phyloP scores from a whole-genome alignment of 2,888 invertebrate species.

The Pachymerium ferrugineum region DNA sequence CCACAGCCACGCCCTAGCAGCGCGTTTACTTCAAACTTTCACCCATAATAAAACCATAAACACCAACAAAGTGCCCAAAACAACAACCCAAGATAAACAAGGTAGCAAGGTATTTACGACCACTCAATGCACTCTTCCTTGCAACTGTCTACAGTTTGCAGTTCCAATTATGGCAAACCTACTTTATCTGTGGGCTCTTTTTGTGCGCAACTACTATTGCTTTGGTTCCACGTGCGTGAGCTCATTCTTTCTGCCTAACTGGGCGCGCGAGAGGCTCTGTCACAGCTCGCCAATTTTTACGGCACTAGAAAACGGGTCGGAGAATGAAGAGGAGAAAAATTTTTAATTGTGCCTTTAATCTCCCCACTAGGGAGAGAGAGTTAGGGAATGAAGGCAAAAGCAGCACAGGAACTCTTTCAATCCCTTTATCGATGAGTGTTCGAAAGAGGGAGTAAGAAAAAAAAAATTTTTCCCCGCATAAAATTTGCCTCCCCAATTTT shows the following conservation, averaged over 20 bases:
- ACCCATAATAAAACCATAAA: slow-evolving; percentile 10
- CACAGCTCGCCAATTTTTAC: slow-evolving; percentile 21
- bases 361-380: slow-evolving; percentile 15
- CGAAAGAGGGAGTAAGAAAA: no score
- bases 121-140: slow-evolving; percentile 21
- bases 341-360: slow-evolving; percentile 21
- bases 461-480: neutral
- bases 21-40: slow-evolving; percentile 14
- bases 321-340: slow-evolving; percentile 11
- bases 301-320: slow-evolving; percentile 13
- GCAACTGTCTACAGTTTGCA: slow-evolving; percentile 21
- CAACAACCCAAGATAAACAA: slow-evolving; percentile 18
- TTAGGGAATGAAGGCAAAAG: slow-evolving; percentile 14
- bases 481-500: no score
- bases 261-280: slow-evolving; percentile 21
- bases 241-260: slow-evolving; percentile 21
- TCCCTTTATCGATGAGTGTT: slow-evolving; percentile 1
- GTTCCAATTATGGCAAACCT: slow-evolving; percentile 21
- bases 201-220: slow-evolving; percentile 21
- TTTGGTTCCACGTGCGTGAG: slow-evolving; percentile 18
- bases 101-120: slow-evolving; percentile 21
- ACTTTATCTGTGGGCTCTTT: slow-evolving; percentile 21
- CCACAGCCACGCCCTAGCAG: neutral
- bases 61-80: slow-evolving; percentile 18
- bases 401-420: slow-evolving; percentile 1